Percentiles rank a stretch among this genome's conserved stretches.
These are phyloP conservation scores for Pan paniscus DNA, from an alignment of 2,113 vertebrate species.

Conservation along the genomic window DNA sequence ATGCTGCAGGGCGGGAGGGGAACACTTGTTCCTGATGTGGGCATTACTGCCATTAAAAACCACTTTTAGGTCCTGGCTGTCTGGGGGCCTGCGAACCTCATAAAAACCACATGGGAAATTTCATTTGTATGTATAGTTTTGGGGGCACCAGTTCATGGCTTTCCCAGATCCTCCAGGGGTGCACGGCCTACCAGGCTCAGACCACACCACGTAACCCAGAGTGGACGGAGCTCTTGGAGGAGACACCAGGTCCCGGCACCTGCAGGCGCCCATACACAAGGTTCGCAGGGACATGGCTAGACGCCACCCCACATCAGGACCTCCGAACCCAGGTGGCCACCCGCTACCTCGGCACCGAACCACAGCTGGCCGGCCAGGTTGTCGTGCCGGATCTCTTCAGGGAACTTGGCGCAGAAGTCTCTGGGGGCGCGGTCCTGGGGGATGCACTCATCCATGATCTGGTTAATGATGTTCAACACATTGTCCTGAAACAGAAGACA, in stretches of 20 bases:
- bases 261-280: fast-evolving
- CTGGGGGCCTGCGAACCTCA: neutral
- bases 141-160: neutral
- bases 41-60: neutral
- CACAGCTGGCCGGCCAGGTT: constrained; percentile 98
- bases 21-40: fast-evolving
- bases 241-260: neutral
- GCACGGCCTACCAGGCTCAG: neutral
- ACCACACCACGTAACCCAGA: fast-evolving
- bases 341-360: constrained; percentile 96
- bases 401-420: constrained; percentile 98
- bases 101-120: neutral
- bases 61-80: neutral
- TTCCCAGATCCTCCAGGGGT: neutral
- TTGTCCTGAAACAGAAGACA: constrained; percentile 89
- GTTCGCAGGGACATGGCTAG: fast-evolving
- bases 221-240: neutral
- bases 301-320: fast-evolving
- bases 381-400: constrained; percentile 98
- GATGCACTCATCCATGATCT: constrained; percentile 99
- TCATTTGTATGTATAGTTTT: neutral
- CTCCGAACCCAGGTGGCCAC: fast-evolving
- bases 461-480: constrained; percentile 96
- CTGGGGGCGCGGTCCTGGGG: constrained; percentile 94
- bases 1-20: fast-evolving